Evolutionary conservation across 2,113 vertebrate species (phyloP).

Genomic region (Motacilla alba): DNA sequence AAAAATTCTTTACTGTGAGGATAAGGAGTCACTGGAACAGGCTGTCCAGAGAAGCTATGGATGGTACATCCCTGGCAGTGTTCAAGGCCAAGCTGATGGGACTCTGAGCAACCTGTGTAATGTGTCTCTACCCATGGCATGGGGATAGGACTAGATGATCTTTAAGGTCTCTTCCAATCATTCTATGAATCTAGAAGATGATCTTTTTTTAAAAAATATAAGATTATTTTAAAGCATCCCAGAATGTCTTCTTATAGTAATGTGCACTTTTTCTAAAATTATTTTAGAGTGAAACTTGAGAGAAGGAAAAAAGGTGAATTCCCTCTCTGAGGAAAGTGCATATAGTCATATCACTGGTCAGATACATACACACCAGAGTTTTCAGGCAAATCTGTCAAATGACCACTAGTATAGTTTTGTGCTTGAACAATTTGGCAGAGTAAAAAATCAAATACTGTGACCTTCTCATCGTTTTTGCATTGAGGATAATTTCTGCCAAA

Average conservation of each 20-base stretch:
- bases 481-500: conserved; percentile 46
- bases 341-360: background rate
- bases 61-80: too few species aligned
- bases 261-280: background rate
- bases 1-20: background rate
- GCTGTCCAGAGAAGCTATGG: background rate
- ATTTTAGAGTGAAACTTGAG: background rate
- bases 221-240: background rate
- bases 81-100: background rate
- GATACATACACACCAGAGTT: background rate
- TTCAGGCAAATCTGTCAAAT: background rate
- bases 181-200: background rate
- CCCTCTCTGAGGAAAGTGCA: background rate
- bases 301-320: background rate
- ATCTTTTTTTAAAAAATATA: background rate
- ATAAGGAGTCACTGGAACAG: background rate
- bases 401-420: background rate
- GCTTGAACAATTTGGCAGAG: background rate
- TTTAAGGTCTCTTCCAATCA: background rate
- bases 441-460: background rate
- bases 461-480: background rate
- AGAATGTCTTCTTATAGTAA: background rate
- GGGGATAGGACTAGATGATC: background rate
- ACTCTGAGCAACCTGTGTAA: background rate
- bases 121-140: background rate